Evolutionary conservation across 2,113 vertebrate genomes (phyloP).

Genomic region (Pampusana beccarii): DNA sequence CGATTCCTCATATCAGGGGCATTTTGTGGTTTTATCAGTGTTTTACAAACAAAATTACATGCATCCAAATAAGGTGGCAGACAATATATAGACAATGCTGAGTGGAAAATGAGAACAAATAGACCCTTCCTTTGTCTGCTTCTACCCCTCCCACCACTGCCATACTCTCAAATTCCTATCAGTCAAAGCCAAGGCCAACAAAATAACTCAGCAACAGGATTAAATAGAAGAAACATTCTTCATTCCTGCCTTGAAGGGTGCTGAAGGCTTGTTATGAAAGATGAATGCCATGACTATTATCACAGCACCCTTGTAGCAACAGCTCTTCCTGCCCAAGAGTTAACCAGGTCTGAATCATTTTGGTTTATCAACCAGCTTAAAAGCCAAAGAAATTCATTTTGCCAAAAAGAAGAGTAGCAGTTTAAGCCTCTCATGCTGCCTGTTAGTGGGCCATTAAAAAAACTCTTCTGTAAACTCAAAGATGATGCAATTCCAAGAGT

Average conservation of each 20-base stretch:
- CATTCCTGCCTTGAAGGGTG: not conserved
- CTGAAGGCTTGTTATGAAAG: not conserved
- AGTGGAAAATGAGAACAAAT: not conserved
- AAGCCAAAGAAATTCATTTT: not conserved
- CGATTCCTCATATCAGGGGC: not conserved
- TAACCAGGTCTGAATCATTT: accelerated
- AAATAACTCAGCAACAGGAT: not conserved
- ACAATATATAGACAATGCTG: not conserved
- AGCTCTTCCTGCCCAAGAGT: not conserved
- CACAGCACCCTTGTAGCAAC: not conserved
- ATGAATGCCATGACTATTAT: not conserved
- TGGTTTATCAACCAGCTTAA: not conserved
- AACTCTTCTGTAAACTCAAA: not conserved
- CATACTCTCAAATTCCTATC: not conserved
- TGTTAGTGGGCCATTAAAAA: not conserved
- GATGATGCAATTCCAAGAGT: not conserved
- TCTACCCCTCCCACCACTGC: not conserved
- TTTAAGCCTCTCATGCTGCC: not conserved
- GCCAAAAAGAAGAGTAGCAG: not conserved
- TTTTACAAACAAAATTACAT: not conserved
- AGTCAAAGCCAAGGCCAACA: not conserved
- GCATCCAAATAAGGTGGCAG: not conserved
- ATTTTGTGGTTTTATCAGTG: not conserved
- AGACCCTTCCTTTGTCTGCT: not conserved
- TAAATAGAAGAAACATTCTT: not conserved